phyloP scores from a whole-genome alignment of 1,140 invertebrate species.

The Bombus breviceps region DNA sequence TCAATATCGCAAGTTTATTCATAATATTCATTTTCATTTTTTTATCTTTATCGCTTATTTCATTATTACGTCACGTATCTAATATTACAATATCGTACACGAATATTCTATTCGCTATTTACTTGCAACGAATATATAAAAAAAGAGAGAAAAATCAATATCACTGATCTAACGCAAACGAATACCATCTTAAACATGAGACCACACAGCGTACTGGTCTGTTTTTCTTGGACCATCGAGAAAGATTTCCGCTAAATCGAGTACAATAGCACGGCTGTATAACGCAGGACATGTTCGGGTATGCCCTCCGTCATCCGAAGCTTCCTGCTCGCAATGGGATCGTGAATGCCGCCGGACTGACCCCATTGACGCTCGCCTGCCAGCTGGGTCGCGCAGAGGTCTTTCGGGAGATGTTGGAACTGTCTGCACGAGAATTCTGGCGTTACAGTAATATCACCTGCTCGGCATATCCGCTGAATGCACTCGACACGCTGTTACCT shows the following conservation, averaged over 20 bases:
- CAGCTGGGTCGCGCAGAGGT: slow-evolving; percentile 97
- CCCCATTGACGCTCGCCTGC: slow-evolving; percentile 97
- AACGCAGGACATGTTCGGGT: slow-evolving; percentile 97
- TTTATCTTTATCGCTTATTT: background rate
- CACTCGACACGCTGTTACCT: slow-evolving; percentile 96
- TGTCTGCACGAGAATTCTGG: slow-evolving; percentile 98
- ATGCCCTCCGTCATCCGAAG: slow-evolving; percentile 96
- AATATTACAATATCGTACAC: background rate
- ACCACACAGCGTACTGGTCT: background rate
- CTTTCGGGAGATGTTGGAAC: slow-evolving; percentile 98
- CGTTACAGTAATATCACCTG: slow-evolving; percentile 99
- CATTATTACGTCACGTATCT: background rate
- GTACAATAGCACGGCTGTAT: slow-evolving; percentile 45
- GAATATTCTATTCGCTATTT: too few relatives aligned
- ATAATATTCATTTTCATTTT: background rate
- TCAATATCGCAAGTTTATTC: background rate
- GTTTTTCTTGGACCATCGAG: background rate
- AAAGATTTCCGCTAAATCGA: slow-evolving; percentile 22
- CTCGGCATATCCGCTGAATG: slow-evolving; percentile 97
- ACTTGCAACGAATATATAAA: background rate
- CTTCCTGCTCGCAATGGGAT: slow-evolving; percentile 95
- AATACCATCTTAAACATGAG: background rate
- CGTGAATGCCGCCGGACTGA: slow-evolving; percentile 93
- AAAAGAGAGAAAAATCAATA: background rate
- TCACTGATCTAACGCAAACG: background rate